Evolutionary conservation across 2,113 vertebrate genomes (phyloP).

Genomic region (Melanostigma gelatinosum): DNA sequence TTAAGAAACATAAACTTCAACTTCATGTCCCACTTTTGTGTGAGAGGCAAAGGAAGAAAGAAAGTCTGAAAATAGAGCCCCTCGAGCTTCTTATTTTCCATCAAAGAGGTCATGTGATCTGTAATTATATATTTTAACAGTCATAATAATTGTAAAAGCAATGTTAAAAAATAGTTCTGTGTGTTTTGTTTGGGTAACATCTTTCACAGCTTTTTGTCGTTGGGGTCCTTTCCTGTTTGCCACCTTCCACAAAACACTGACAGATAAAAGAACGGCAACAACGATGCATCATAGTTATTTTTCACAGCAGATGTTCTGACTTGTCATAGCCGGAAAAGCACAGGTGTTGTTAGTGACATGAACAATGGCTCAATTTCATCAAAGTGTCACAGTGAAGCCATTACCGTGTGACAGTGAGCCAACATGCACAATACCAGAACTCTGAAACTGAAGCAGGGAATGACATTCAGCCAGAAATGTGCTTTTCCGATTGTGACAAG

Average conservation of each 20-base stretch:
- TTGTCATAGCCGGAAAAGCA: background rate
- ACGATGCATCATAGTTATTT: background rate
- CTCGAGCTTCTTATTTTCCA: background rate
- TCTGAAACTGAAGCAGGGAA: background rate
- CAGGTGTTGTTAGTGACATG: background rate
- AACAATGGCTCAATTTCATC: background rate
- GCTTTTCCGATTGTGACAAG: background rate
- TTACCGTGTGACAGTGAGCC: background rate
- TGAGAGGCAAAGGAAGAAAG: background rate
- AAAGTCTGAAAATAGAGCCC: background rate
- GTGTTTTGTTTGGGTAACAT: background rate
- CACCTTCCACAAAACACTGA: background rate
- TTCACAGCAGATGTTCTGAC: background rate
- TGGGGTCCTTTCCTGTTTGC: background rate
- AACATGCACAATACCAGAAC: background rate
- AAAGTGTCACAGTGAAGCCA: background rate
- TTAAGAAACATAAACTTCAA: background rate
- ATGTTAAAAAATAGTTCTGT: background rate
- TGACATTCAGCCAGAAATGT: background rate
- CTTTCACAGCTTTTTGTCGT: conserved; percentile 2
- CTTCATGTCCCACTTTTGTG: background rate
- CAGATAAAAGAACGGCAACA: background rate
- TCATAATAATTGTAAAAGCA: background rate
- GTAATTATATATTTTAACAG: background rate
- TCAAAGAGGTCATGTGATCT: background rate